Conservation (phyloP, 2,888 invertebrate species). For the Nomada flava region DNA sequence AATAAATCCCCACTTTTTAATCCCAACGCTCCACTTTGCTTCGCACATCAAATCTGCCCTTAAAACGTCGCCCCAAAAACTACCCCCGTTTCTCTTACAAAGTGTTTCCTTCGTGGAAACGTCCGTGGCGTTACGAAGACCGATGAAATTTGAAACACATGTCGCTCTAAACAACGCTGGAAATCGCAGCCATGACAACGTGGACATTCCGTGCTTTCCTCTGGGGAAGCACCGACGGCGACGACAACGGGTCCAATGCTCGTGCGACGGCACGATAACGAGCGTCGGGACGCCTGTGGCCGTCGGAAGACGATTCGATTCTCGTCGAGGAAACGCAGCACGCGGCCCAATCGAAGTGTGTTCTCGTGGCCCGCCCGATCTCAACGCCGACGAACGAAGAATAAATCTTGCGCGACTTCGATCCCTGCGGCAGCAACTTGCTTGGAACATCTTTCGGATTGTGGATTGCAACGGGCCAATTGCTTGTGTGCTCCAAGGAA, state of each 20-base stretch:
- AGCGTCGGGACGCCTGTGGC: constrained; percentile 25
- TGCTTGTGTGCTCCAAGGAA: too few relatives aligned
- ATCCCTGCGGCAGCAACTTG: background rate
- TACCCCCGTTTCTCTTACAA: background rate
- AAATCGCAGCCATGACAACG: background rate
- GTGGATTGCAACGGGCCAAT: background rate
- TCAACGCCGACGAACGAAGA: constrained; percentile 1
- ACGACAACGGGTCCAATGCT: constrained; percentile 2
- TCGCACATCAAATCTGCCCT: too few relatives aligned
- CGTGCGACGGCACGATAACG: constrained; percentile 40
- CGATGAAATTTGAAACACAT: constrained; percentile 19
- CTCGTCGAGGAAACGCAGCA: constrained; percentile 29
- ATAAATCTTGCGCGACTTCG: constrained; percentile 36
- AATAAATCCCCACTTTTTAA: too few relatives aligned
- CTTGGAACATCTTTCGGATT: background rate
- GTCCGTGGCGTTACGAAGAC: too few relatives aligned
- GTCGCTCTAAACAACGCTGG: background rate
- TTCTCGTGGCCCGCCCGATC: constrained; percentile 18
- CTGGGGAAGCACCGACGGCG: constrained; percentile 24
- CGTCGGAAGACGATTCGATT: constrained; percentile 42
- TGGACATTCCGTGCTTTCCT: constrained; percentile 16
- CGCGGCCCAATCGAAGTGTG: constrained; percentile 32
- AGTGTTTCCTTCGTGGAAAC: background rate
- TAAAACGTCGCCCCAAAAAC: background rate
- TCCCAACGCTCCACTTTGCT: too few relatives aligned